phyloP scores from a whole-genome alignment of 2,888 invertebrate genomes.

The Nomada flava region DNA sequence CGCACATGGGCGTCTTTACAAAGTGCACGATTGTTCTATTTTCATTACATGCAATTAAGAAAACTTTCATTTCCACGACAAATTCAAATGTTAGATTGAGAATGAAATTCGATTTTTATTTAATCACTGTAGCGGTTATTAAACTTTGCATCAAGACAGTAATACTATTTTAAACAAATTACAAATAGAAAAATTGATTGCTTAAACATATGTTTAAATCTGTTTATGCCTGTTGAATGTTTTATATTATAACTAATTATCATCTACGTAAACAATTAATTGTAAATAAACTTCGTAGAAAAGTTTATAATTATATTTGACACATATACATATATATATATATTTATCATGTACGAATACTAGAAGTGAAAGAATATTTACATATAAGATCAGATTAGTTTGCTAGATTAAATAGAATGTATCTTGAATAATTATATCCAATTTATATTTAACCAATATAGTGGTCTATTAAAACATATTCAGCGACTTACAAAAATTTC shows the following conservation, averaged over 20 bases:
- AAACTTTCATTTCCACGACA: neutral
- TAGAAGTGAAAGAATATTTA: neutral
- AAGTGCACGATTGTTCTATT: conserved; percentile 13
- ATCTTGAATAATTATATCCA: neutral
- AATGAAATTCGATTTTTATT: too few relatives aligned
- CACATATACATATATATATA: neutral
- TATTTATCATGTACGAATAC: neutral
- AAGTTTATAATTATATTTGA: neutral
- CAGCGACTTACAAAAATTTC: neutral
- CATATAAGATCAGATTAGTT: neutral
- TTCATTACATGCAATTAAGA: neutral
- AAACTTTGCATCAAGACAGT: neutral
- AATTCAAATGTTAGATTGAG: neutral
- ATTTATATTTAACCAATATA: neutral
- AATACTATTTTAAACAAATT: neutral
- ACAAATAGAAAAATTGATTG: neutral
- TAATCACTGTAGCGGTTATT: neutral
- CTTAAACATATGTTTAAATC: too few relatives aligned
- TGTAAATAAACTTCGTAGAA: neutral
- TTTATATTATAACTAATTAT: neutral
- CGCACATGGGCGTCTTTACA: conserved; percentile 51
- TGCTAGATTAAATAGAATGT: neutral
- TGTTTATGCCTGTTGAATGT: too few relatives aligned
- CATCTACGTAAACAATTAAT: neutral
- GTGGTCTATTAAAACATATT: neutral